Evolutionary conservation across 2,888 invertebrate genomes (phyloP).

Genomic region (Trichopria drosophilae): DNA sequence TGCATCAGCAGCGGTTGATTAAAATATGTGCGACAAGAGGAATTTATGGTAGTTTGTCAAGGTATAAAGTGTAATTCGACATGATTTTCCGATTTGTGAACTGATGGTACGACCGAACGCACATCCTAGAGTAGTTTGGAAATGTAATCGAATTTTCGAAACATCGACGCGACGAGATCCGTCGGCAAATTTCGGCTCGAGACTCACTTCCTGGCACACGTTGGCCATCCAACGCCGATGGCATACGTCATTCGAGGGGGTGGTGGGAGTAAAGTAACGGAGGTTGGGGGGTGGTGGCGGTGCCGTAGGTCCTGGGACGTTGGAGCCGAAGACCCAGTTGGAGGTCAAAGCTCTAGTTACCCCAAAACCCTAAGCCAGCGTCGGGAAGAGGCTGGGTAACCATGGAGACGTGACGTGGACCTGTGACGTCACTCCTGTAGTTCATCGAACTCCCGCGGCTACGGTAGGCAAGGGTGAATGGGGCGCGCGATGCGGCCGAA

Average conservation of each 20-base stretch:
- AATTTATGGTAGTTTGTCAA: too few species aligned
- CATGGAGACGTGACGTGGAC: conserved; percentile 52
- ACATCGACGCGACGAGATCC: too few species aligned
- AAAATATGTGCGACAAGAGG: too few species aligned
- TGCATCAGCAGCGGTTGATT: too few species aligned
- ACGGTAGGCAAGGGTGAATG: conserved; percentile 48
- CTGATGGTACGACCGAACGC: too few species aligned
- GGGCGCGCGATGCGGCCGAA: conserved; percentile 40
- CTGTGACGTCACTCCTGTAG: conserved; percentile 46
- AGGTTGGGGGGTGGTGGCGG: conserved; percentile 5
- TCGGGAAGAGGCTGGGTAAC: conserved; percentile 39
- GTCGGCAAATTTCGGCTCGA: too few species aligned
- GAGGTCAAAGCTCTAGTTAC: conserved; percentile 52
- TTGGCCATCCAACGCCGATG: too few species aligned
- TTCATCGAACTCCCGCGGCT: conserved; percentile 41
- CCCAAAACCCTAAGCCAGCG: conserved; percentile 30
- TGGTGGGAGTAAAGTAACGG: conserved; percentile 1
- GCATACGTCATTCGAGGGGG: conserved; percentile 4
- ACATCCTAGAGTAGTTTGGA: too few species aligned
- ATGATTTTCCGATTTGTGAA: too few species aligned
- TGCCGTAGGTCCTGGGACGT: conserved; percentile 36
- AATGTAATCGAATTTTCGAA: too few species aligned
- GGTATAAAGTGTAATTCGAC: too few species aligned
- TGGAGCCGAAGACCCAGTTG: conserved; percentile 42
- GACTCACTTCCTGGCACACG: too few species aligned